Evolutionary conservation across 2,888 invertebrate species (phyloP).

Genomic region (Drosophila sordidapex): DNA sequence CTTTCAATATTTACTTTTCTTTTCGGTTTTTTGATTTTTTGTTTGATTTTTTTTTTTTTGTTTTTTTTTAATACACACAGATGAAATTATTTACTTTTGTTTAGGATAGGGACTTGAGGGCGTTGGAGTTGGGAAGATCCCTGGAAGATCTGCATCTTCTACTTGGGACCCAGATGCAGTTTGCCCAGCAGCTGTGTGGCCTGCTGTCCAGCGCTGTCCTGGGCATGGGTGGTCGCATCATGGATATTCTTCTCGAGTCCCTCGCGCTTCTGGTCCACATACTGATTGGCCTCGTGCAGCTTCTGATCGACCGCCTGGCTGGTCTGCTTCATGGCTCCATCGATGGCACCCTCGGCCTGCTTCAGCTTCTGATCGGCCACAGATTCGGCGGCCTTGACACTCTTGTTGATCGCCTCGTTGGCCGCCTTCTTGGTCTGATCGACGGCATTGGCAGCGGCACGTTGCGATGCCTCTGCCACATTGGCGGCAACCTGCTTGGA

Average conservation of each 20-base stretch:
- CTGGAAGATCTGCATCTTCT: slow-evolving; percentile 10
- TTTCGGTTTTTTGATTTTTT: slow-evolving; percentile 4
- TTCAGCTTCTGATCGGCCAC: slow-evolving; percentile 85
- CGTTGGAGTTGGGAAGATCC: not conserved
- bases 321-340: slow-evolving; percentile 87
- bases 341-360: slow-evolving; percentile 86
- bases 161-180: slow-evolving; percentile 77
- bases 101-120: slow-evolving; percentile 9
- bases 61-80: slow-evolving; percentile 49
- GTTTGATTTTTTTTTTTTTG: slow-evolving; percentile 4
- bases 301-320: slow-evolving; percentile 87
- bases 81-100: slow-evolving; percentile 49
- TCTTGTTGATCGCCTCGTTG: slow-evolving; percentile 85
- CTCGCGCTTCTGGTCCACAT: slow-evolving; percentile 87
- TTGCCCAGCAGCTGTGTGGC: slow-evolving; percentile 84
- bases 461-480: slow-evolving; percentile 82
- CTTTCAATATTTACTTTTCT: slow-evolving; percentile 25
- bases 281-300: slow-evolving; percentile 88
- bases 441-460: slow-evolving; percentile 84
- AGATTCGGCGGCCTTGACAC: slow-evolving; percentile 85
- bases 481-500: slow-evolving; percentile 83
- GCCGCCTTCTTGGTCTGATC: slow-evolving; percentile 85
- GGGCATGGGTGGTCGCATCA: slow-evolving; percentile 80
- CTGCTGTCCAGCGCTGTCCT: slow-evolving; percentile 82
- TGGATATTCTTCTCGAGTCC: slow-evolving; percentile 83